Base-by-base conservation (phyloP, 2,888 invertebrate species). In the Eupithecia vulgata region DNA sequence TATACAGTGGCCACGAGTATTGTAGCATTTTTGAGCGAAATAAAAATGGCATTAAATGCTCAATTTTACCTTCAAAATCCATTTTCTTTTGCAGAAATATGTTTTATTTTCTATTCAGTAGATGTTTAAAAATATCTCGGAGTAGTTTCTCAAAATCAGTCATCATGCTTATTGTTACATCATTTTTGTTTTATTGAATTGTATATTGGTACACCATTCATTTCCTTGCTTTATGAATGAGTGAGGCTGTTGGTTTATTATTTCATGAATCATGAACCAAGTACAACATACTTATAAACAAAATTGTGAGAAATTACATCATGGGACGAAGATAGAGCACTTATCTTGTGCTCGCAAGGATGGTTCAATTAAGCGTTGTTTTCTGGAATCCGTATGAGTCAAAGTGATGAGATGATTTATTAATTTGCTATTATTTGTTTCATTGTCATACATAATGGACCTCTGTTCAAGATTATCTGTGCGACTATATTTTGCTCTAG, bases 251-350 rank as follows among this genome's bases (percentile, higher is more conserved):
- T 35, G 13, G 17, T 65, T 42, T 6, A 2, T n/a, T 25, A 37
- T 12, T 40, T 35, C 35, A 45, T 61, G 40, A 69, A 68, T 57
- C 57, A 57, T 37, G 17, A 25, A 37, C 42, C 7, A 45, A 6
- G n/a, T 68, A 30, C 37, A 13, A 67, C n/a, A 10, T 17, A 37
- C 21, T n/a, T 42, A 10, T 13, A 37, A 40, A 25, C 21, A 37
- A 65, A 37, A 52, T 62, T 68, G 52, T 59, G 17, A 65, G 42
- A 68, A 67, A 48, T 78, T 78, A 76, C 78, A 59, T 79, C 76
- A 79, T 74, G 62, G 57, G 71, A 74, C 67, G 64, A 68, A 68
- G 66, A 77, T 75, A 77, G 71, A 76, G 45, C 70, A 30, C 61
- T 75, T n/a, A 67, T 73, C 68, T 64, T 70, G 52, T 68, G 64